Conservation (phyloP, 2,113 vertebrate genomes). For the Sylvicapra grimmia region DNA sequence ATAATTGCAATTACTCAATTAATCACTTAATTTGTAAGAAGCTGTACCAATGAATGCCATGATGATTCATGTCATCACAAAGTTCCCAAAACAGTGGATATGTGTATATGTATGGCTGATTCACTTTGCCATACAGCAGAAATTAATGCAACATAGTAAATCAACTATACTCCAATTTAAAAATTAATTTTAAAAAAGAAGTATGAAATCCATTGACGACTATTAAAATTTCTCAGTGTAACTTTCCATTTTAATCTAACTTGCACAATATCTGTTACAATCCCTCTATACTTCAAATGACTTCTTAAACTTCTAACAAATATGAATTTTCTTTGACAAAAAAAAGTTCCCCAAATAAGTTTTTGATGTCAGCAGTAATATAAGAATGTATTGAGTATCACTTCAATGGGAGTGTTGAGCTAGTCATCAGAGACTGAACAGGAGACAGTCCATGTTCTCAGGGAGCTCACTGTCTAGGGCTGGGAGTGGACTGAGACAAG, state of each 20-base stretch:
- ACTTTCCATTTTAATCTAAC: neutral
- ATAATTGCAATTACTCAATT: neutral
- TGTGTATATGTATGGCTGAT: neutral
- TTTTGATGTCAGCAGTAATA: neutral
- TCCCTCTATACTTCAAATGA: neutral
- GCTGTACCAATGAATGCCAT: neutral
- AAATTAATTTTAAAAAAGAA: neutral
- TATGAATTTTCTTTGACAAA: neutral
- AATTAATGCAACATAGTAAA: neutral
- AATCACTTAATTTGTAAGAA: neutral
- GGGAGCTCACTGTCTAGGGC: neutral
- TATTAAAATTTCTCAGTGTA: neutral
- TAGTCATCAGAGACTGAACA: neutral
- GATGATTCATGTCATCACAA: neutral
- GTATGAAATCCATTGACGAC: neutral
- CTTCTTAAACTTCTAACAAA: neutral
- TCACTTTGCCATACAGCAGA: neutral
- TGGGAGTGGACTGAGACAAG: neutral
- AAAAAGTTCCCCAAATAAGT: neutral
- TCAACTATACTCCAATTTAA: neutral
- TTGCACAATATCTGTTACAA: neutral
- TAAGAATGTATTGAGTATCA: neutral
- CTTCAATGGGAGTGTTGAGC: too few species aligned
- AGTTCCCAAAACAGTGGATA: neutral
- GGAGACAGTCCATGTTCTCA: neutral